These are phyloP conservation scores for Panzeria rudis DNA, from an alignment of 2,888 invertebrate genomes.

Conservation along the genomic window DNA sequence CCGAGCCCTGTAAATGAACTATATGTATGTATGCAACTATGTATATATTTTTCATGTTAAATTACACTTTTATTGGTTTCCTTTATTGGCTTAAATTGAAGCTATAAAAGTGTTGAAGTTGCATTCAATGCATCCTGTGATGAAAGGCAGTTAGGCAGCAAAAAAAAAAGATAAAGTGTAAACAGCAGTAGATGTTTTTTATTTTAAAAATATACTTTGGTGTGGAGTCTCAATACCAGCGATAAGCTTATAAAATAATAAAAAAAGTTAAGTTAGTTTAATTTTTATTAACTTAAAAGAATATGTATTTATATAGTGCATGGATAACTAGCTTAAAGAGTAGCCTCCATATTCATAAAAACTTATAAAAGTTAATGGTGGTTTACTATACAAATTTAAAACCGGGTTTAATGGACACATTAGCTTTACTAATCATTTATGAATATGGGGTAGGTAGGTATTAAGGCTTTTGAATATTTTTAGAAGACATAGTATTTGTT, in stretches of 20 bases:
- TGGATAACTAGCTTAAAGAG: too few relatives aligned
- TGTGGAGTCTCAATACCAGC: neutral
- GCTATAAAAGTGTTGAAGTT: slow-evolving; percentile 43
- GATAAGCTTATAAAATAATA: slow-evolving; percentile 6
- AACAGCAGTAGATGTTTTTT: neutral
- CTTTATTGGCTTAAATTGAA: slow-evolving; percentile 29
- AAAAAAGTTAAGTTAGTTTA: neutral
- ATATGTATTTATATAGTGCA: too few relatives aligned
- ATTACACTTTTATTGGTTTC: slow-evolving; percentile 53
- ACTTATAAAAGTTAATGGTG: too few relatives aligned
- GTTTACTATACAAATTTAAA: too few relatives aligned
- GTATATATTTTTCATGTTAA: slow-evolving; percentile 13
- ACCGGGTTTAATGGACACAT: too few relatives aligned
- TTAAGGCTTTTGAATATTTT: too few relatives aligned
- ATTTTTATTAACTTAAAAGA: neutral
- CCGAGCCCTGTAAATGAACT: too few relatives aligned
- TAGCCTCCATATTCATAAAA: too few relatives aligned
- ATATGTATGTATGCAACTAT: neutral
- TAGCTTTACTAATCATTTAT: too few relatives aligned
- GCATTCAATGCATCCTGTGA: slow-evolving; percentile 46
- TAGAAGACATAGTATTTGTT: too few relatives aligned
- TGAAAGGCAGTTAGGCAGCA: slow-evolving; percentile 1
- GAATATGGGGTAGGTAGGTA: too few relatives aligned
- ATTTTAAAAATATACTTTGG: neutral
- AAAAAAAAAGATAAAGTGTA: neutral